A percentile compares a stretch with the other conserved stretches of the same genome.
phyloP scores from a whole-genome alignment of 2,797 vertebrate species.

The Tapera naevia region DNA sequence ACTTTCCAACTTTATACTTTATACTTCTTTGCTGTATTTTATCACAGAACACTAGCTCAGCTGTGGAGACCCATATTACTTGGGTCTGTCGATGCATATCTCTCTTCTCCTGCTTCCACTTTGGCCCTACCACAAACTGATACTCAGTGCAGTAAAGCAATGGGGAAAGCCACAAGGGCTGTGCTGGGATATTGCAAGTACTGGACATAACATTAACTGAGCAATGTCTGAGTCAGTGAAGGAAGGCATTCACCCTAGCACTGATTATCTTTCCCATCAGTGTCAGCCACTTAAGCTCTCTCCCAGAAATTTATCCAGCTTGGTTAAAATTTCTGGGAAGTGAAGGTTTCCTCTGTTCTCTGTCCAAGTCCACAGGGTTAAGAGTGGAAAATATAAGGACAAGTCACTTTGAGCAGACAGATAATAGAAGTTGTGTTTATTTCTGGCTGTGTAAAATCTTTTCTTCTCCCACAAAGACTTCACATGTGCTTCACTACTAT shows the following conservation, averaged over 20 bases:
- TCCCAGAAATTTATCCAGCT: conserved; percentile 47
- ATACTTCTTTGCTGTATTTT: neutral
- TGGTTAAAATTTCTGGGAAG: conserved; percentile 67
- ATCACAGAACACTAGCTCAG: neutral
- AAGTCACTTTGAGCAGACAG: neutral
- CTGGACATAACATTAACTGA: conserved; percentile 41
- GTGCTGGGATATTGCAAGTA: conserved; percentile 7
- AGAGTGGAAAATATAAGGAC: neutral
- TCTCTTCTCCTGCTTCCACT: neutral
- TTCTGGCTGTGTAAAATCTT: neutral
- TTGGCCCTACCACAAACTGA: neutral
- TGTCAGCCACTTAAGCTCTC: conserved; percentile 39
- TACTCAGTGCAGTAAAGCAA: conserved; percentile 10
- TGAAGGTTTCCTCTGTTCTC: conserved; percentile 1
- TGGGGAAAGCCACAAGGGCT: conserved; percentile 48
- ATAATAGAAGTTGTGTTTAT: neutral
- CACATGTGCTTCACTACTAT: neutral
- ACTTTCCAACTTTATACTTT: neutral
- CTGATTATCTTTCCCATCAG: conserved; percentile 59
- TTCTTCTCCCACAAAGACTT: neutral
- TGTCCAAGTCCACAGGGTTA: conserved; percentile 46
- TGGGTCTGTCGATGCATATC: neutral
- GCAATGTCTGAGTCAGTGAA: conserved; percentile 53
- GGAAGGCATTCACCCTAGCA: conserved; percentile 6
- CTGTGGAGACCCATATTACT: neutral